Base-by-base conservation (phyloP, 2,797 vertebrate species). In the Aselliscus stoliczkanus region DNA sequence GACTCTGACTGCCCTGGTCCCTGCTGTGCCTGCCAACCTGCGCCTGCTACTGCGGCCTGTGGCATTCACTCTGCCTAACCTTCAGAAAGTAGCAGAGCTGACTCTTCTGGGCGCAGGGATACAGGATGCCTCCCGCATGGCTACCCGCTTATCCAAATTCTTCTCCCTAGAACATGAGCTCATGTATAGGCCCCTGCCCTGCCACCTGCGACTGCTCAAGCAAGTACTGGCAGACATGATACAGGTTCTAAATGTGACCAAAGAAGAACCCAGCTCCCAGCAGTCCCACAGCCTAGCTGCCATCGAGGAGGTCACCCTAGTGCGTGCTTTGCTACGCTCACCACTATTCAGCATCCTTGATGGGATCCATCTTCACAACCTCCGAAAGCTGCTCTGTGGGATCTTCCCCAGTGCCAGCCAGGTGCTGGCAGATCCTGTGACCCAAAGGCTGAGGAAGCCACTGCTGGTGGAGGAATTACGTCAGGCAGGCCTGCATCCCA, bases 51-150 rank as follows among this genome's bases (percentile, higher is more conserved):
- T 98, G 58, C 99, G 99, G 93, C 98, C 99, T 1, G 90, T 99
- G 70, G 98, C 98, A 0, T 73, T 99, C 88, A 89, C 98, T 31
- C 90, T 97, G 54, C 99, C 99, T 8, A 98, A 99, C 96, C 98
- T 98, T 31, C 97, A 92, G 65, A 95, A 98, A 54, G 98, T 99
- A 50, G 97, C 99, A 21, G 99, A 99, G 97, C 98, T 99, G 70
- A 97, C 98, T 72, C 97, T 99, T 42, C 96, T 99, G 50, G 98
- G 98, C 3, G 97, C 98, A 4, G 99, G 99, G 37, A 99, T 99
- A 83, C 98, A 95, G 70, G 98, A 99, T 7, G 98, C 99, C n/a
- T 37, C 87, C 6, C 88, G 50, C 64, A 97, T 99, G 92, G 99
- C 99, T 58, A 96, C 90, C 0, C 98, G 98, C 70, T 97, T 99